phyloP scores from a whole-genome alignment of 2,113 vertebrate genomes.

The Heliornis fulica region DNA sequence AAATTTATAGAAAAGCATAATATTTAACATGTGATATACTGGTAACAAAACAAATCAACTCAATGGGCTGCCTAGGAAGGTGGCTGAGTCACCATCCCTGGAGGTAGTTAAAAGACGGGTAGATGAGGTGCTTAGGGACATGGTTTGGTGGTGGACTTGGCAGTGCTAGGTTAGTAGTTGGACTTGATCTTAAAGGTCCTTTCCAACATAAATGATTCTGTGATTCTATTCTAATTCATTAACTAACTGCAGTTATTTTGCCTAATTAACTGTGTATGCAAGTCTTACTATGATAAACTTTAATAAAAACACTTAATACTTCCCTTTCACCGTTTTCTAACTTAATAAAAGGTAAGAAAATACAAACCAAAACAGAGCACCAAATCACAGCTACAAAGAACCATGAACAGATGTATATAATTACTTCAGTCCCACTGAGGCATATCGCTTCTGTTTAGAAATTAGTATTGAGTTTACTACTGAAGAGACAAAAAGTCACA shows the following conservation, averaged over 20 bases:
- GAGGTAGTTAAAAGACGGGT: not conserved
- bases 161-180: fast-evolving
- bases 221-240: not conserved
- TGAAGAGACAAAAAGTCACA: not conserved
- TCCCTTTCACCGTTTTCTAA: not conserved
- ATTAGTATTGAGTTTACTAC: not conserved
- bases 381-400: not conserved
- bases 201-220: not conserved
- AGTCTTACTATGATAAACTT: not conserved
- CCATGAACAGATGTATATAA: not conserved
- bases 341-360: constrained; percentile 1
- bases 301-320: not conserved
- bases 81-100: not conserved
- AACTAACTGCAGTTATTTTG: not conserved
- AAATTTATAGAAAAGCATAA: not conserved
- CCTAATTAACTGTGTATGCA: not conserved
- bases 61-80: not conserved
- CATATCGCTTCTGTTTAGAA: constrained; percentile 3
- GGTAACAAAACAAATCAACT: not conserved
- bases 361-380: not conserved
- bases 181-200: not conserved
- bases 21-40: not conserved
- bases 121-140: not conserved
- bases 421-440: not conserved
- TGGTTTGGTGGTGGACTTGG: not conserved